Conservation (phyloP, 2,888 invertebrate genomes). For the Cephus sareptanus region DNA sequence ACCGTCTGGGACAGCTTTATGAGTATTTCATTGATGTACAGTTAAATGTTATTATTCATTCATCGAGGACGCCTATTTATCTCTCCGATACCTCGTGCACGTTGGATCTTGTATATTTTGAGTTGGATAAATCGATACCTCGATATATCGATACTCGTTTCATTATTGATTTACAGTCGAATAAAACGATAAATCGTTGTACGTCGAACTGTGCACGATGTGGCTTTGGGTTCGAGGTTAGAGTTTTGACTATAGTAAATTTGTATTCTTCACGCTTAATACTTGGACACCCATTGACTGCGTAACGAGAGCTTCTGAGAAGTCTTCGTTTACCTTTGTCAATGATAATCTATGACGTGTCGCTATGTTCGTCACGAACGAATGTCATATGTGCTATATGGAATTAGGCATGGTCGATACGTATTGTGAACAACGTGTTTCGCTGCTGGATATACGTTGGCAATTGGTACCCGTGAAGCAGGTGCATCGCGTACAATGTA, state of each 20-base stretch:
- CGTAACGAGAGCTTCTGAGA: neutral
- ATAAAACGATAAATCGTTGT: neutral
- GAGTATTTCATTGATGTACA: no score
- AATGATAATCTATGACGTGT: neutral
- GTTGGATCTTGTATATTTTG: neutral
- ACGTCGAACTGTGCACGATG: neutral
- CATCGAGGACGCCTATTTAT: neutral
- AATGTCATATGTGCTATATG: neutral
- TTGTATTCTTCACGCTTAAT: neutral
- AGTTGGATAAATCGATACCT: neutral
- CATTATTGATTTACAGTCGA: neutral
- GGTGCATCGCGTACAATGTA: neutral
- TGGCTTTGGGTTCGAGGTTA: neutral
- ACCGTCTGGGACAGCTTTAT: neutral
- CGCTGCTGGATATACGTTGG: neutral
- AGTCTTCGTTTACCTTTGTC: neutral
- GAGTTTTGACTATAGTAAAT: neutral
- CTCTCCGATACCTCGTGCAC: neutral
- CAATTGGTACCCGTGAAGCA: neutral
- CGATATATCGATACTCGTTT: neutral
- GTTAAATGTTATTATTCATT: neutral
- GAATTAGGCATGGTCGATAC: neutral
- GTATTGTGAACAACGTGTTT: neutral
- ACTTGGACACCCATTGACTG: neutral
- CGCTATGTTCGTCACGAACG: neutral